These are phyloP conservation scores for Eristalis pertinax DNA, from an alignment of 2,888 invertebrate species.

Conservation along the genomic window DNA sequence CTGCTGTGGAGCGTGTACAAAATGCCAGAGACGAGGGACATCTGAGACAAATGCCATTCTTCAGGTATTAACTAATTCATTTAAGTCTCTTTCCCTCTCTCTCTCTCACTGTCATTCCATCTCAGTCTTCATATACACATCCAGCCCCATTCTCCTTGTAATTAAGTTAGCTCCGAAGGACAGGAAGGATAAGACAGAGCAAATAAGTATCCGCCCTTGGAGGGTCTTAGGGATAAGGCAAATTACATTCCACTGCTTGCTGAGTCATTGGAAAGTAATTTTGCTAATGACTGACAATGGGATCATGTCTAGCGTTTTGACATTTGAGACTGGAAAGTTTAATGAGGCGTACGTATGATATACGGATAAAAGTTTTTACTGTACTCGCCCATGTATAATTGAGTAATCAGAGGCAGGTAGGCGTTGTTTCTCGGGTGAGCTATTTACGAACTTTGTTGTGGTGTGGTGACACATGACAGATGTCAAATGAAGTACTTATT, in stretches of 20 bases:
- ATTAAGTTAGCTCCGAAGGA: conserved; percentile 8
- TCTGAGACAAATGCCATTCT: conserved; percentile 25
- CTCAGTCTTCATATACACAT: background rate
- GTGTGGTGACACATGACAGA: background rate
- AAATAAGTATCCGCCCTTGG: background rate
- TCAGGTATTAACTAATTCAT: conserved; percentile 4
- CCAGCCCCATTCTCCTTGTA: background rate
- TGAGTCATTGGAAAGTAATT: conserved; percentile 25
- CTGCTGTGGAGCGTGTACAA: background rate
- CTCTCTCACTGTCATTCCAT: background rate
- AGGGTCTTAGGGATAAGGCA: background rate
- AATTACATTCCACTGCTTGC: background rate
- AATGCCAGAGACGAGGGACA: conserved; percentile 15
- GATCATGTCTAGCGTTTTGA: conserved; percentile 1
- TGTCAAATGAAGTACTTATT: background rate
- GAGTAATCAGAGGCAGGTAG: background rate
- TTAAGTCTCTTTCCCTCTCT: background rate
- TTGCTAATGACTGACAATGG: conserved; percentile 19
- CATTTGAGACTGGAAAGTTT: conserved; percentile 4
- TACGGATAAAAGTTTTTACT: background rate
- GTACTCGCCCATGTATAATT: background rate
- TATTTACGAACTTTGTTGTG: background rate
- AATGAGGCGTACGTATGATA: background rate
- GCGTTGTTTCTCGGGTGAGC: background rate
- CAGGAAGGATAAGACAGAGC: background rate